Base-by-base conservation (phyloP, 1,140 invertebrate species). In the Calephelis virginiensis region DNA sequence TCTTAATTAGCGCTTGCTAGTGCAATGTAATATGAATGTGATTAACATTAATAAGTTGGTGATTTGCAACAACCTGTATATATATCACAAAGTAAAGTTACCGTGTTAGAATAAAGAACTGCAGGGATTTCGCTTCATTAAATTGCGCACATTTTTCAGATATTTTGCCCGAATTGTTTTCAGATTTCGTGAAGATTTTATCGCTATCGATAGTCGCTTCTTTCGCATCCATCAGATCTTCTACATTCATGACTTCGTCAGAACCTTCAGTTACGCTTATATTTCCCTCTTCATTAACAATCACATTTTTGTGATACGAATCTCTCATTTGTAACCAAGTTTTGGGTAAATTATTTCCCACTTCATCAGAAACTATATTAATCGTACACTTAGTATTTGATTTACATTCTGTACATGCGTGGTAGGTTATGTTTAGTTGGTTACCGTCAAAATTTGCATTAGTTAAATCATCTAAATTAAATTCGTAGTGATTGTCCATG, bases 271-370 rank as follows among this genome's bases (percentile, higher is more conserved):
- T 28, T 43, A 84, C 14, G 48, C 59, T 76, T 14, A 89, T 85
- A 68, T 64, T 72, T 56, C 89, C 89, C 71, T 89, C 85, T 40
- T 82, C 71, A 63, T 87, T 77, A 6, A 89, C 81, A 28, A 72
- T 47, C 37, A 91, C 72, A 49, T 80, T 79, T 68, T 83, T 86
- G n/a, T 69, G 61, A 75, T 81, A 83, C 0, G 86, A 86, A 76
- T 91, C 89, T 72, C 72, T 78, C 78, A 89, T 79, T 66, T 66
- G 78, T 56, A 89, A 67, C 89, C 86, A 91, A 53, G 68, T 62
- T 60, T 72, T 73, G 38, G 82, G 71, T 17, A 68, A 67, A 8
- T 65, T 64, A 66, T 73, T 83, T n/a, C 37, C 67, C 37, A 67
- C 67, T 61, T 83, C 77, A 48, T 81, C 72, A 38, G 75, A 13